Evolutionary conservation across 2,888 invertebrate species (phyloP), one percentile per base, ranked within the genome.

Genomic region (Oscheius onirici): DNA sequence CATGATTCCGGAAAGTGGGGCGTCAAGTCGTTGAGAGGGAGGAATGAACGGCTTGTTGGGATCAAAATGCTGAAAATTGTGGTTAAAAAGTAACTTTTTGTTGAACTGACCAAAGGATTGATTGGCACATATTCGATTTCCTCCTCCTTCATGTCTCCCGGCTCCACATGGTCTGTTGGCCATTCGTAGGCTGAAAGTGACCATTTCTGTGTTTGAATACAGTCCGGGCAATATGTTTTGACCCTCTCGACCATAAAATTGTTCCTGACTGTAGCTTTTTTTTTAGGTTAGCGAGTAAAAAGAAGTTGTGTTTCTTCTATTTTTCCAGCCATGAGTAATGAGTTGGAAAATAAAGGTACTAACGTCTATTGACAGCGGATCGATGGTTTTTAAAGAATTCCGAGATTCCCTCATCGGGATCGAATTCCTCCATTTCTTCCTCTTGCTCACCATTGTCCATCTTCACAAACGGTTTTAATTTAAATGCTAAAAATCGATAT

Each of bases 1-100:
- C 58, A 58, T 58, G 22, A 86, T 85, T 11, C 78, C 76, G 24
- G 84, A 78, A 20, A 86, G 69, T 5, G 86, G 86, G 26, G 81
- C 80, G 63, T 83, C 82, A 41, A 77, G 76, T 24, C 82, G 51
- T 22, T 67, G 34, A 0, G 79, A 77, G 24, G 81, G 82, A 10
- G 71, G 80, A 15, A 81, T 58, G 44, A 83, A 83, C 11, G 75
- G 22, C 70, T 74, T 68, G 51, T 61, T n/a, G 49, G 63, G n/a
- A 63, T 55, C 60, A 57, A 40, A 65, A 15, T 13, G 22, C 65
- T 66, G 17, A n/a, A 66, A 66, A 44, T 11, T 15, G n/a, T 17
- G 51, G 5, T 24, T 1, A 0, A 46, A 22, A 43, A 26, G 24
- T 15, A 43, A 41, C 2, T 41, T 34, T 34, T 3, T 8, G 34